Base-by-base conservation (phyloP, 2,888 invertebrate genomes). In the Dermolepida albohirtum region DNA sequence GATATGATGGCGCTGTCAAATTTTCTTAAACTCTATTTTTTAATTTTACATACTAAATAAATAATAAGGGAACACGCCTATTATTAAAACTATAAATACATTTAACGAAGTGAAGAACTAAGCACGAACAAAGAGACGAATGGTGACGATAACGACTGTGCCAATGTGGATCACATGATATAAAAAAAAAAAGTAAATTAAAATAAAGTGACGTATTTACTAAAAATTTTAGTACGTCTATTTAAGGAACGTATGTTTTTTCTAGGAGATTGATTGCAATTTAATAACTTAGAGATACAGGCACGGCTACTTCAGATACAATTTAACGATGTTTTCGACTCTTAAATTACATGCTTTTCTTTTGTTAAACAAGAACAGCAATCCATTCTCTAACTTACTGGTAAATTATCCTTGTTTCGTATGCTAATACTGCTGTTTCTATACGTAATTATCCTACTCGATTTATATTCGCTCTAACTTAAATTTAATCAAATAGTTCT, bases 91-190 rank as follows among this genome's bases (percentile, higher is more conserved):
- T 8, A 34, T 34, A 34, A 34, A 34, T 34, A 34, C 34, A 34
- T 34, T 34, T 6, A 34, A 40, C 17, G 27, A 22, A 43, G 52
- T 52, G 54, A 49, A 40, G 6, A 54, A 54, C 34, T 5, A 17
- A 11, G 54, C 16, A 54, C 40, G 40, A 16, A 54, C 54, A 54
- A 14, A 14, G 14, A 14, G 44, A 44, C 44, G 44, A 64, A 66
- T 62, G 68, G 69, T 70, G 67, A 54, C 52, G 40, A 54, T 64
- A 63, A 44, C 62, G 63, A 54, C 49, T 67, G 67, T 67, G 67
- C 67, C 67, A 67, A 67, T 54, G 51, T 49, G 64, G 52, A 64
- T 47, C 41, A 47, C 27, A 40, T 39, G 34, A 50, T 34, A 5
- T 8, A 34, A 6, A 34, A 34, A 10, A 34, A 5, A n/a, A n/a